phyloP scores from a whole-genome alignment of 2,113 vertebrate genomes.

The Mesitornis unicolor region DNA sequence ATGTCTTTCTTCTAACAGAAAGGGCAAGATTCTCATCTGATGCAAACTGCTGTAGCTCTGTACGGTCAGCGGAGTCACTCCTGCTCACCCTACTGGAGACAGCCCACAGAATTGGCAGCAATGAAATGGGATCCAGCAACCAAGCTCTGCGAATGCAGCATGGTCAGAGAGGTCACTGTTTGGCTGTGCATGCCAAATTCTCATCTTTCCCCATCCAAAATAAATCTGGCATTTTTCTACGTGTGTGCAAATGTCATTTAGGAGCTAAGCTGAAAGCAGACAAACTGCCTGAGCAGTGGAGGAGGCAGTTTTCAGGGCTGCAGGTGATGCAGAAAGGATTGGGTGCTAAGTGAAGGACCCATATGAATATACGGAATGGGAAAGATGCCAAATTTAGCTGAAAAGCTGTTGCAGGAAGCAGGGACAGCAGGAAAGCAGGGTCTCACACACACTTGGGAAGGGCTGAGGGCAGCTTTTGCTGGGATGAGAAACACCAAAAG shows the following conservation, averaged over 20 bases:
- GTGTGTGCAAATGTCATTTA: neutral
- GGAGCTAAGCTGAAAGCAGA: neutral
- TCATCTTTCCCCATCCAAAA: constrained; percentile 38
- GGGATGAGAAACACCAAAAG: neutral
- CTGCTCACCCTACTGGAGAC: neutral
- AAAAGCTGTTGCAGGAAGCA: neutral
- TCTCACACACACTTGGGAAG: neutral
- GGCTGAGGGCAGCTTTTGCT: neutral
- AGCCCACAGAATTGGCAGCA: neutral
- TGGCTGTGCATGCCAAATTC: neutral
- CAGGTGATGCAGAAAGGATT: neutral
- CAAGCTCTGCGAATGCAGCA: neutral
- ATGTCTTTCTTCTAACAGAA: constrained; percentile 31
- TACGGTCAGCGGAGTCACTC: neutral
- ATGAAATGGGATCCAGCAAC: neutral
- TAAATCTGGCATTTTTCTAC: neutral
- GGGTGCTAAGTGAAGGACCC: neutral
- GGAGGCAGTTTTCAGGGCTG: neutral
- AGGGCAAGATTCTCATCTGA: constrained; percentile 19
- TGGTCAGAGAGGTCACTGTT: neutral
- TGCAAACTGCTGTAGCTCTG: neutral
- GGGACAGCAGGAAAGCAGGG: neutral
- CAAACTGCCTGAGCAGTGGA: neutral
- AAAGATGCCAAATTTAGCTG: fast-evolving
- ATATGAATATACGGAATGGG: neutral